Base-by-base conservation (phyloP, 2,888 invertebrate genomes). In the Dexiosoma caninum region DNA sequence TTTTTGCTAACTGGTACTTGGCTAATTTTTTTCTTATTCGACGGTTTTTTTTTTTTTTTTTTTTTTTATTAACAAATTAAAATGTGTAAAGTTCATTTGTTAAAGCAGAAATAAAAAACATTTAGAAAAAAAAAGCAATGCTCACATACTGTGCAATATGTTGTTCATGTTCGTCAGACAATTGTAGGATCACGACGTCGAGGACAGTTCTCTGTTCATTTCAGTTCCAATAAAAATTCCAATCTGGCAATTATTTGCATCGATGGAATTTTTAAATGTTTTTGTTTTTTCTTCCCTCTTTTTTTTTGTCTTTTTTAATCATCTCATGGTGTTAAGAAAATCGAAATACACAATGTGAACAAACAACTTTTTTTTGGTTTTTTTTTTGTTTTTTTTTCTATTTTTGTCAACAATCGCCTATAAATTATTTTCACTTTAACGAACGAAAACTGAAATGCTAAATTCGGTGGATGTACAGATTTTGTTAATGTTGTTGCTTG, bases 211-310 rank as follows among this genome's bases (percentile, higher is more conserved):
- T 59, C 16, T 27, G 7, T 62, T 6, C 53, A 40, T 23, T 42
- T 55, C 9, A 14, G 3, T 74, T 69, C 40, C n/a, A 37, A 55
- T 55, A 55, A 53, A 75, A 60, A 76, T 80, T 76, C 71, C 66
- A 37, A 66, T 53, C 53, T 23, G 60, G 66, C 66, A 71, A 80
- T 80, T 80, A 80, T 76, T 80, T 76, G 69, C 80, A 75, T 66
- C 53, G 16, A 60, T 71, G 66, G 71, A 66, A 71, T 76, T 64
- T 72, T 70, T 64, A 42, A 64, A 53, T 30, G 46, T 72, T n/a
- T n/a, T n/a, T n/a, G n/a, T n/a, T n/a, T n/a, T n/a, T n/a, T n/a
- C n/a, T n/a, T n/a, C n/a, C n/a, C n/a, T n/a, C 44, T 19, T 9
- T 19, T 53, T 53, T 53, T 57, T 64, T 46, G 64, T 40, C 32